Base-by-base conservation (phyloP, 2,113 vertebrate species). In the Rhinichthys klamathensis region DNA sequence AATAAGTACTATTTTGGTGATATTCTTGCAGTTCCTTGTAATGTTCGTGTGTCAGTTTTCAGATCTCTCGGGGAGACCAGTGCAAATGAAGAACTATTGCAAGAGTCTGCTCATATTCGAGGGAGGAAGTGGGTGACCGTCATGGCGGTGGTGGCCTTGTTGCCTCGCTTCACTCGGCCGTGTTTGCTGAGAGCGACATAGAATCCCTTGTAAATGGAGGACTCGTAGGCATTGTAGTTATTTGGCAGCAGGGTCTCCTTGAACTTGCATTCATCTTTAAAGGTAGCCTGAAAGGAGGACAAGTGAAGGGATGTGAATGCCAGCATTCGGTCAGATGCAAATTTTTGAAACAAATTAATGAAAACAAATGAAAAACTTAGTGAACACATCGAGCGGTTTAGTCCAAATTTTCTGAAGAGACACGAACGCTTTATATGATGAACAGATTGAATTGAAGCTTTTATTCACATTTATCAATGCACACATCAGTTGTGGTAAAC, bases 191-290 rank as follows among this genome's bases (percentile, higher is more conserved):
- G 95, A 11, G 97, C 97, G 9, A 98, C 93, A 91, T 97, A 99
- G 90, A 96, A 94, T 27, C 97, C 96, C 32, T 86, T 92, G 94
- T 99, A 96, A 90, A 91, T 85, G 46, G 94, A 95, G 60, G 97
- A 98, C 92, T 99, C 97, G 0, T 99, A 98, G 11, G 97, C 96
- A 0, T 99, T 99, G 93, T 99, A 99, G 91, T 99, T 98, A 90
- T 99, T 99, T 90, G 97, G 96, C 92, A 99, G 95, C 90, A 99
- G 93, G 18, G 92, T 97, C 94, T 99, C 97, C 91, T 95, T 96
- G 94, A 99, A 99, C 92, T 97, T 98, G 94, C 97, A 99, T 87
- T 99, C 97, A 3, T 97, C 95, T 67, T 95, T 95, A 90, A 99
- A 99, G 91, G 92, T 91, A 89, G 94, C 93, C 98, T 99, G 85